Base-by-base conservation (phyloP, 2,888 invertebrate genomes). In the Geotrupes spiniger region DNA sequence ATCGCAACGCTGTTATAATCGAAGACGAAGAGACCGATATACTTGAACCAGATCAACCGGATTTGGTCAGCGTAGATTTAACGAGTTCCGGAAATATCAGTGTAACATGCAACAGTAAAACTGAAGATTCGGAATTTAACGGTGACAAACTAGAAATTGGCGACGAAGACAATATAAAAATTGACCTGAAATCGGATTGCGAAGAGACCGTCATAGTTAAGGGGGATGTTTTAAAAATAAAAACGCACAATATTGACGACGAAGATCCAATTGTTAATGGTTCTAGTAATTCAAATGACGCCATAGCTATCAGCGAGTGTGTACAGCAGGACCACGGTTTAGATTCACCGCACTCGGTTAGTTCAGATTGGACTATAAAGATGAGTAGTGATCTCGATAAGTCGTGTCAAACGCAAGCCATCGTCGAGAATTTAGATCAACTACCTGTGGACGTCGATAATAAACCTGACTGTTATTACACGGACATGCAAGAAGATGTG, bases 371-470 rank as follows among this genome's bases (percentile, higher is more conserved):
- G 14, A 46, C 10, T 15, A 10, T 33, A 3, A 12, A 15, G 9
- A 15, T 10, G 15, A 43, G n/a, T 31, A 29, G 46, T 1, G 70
- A 72, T 49, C 63, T 74, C 14, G 72, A 71, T 57, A 77, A 77
- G 61, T 71, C 74, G 2, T 70, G 72, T 38, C 72, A 72, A 54
- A 72, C 72, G 1, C 65, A 64, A 46, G 42, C 36, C 10, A 36
- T 43, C 6, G 42, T 42, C 6, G 46, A 53, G 31, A 33, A 38
- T 11, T n/a, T 46, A 9, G 31, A 25, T 21, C 33, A 40, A 15
- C 33, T 46, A 10, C 36, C 41, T 5, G 27, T 26, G 6, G 40
- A 36, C 2, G 8, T 14, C 2, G 41, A 46, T 10, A 36, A 41
- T 16, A 46, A 46, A 27, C 46, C 46, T 14, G 15, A 25, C 36